phyloP scores from a whole-genome alignment of 2,113 vertebrate genomes.

The Chaetodon auriga region DNA sequence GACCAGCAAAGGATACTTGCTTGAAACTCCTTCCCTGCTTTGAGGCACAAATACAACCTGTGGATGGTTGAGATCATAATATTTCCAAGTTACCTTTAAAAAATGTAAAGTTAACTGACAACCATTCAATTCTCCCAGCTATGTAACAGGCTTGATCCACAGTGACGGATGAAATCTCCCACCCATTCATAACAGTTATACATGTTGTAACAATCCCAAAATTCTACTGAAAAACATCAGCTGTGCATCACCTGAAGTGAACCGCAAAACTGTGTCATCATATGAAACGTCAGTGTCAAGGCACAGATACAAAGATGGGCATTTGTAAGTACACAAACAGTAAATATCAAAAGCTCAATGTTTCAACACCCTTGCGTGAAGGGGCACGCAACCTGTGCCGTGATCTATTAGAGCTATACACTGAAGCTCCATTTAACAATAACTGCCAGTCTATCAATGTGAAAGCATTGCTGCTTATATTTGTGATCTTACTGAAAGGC shows the following conservation, averaged over 20 bases:
- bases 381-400: slow-evolving; percentile 37
- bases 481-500: slow-evolving; percentile 21
- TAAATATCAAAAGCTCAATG: slow-evolving; percentile 55
- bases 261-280: slow-evolving; percentile 10
- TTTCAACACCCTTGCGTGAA: slow-evolving; percentile 25
- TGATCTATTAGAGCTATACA: slow-evolving; percentile 1
- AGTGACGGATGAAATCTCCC: slow-evolving; percentile 21
- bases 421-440: slow-evolving; percentile 5
- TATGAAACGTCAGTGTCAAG: slow-evolving; percentile 64
- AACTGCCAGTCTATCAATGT: slow-evolving; percentile 19
- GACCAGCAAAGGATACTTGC: not conserved
- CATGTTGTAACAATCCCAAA: slow-evolving; percentile 10
- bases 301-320: slow-evolving; percentile 58
- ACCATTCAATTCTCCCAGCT: slow-evolving; percentile 11
- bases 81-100: slow-evolving; percentile 25
- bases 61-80: slow-evolving; percentile 15
- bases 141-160: slow-evolving; percentile 40
- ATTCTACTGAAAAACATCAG: slow-evolving; percentile 10
- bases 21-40: slow-evolving; percentile 17
- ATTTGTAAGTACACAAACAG: slow-evolving; percentile 53
- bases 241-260: slow-evolving; percentile 14
- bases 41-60: slow-evolving; percentile 63
- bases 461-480: not conserved
- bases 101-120: slow-evolving; percentile 1
- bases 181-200: slow-evolving; percentile 1